phyloP scores from a whole-genome alignment of 2,888 invertebrate genomes.

The Catotricha subobsoleta region DNA sequence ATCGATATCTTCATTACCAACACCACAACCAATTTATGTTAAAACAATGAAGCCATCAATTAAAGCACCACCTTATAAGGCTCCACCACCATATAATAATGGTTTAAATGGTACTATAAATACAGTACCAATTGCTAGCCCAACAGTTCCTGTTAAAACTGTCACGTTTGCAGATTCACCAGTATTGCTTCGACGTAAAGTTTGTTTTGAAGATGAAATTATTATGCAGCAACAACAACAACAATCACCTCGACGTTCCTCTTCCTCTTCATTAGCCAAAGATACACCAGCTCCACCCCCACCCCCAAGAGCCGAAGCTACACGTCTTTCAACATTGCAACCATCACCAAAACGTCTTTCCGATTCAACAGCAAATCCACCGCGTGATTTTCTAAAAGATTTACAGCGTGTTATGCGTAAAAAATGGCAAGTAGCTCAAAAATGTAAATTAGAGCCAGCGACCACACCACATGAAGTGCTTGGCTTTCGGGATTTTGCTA shows the following conservation, averaged over 20 bases:
- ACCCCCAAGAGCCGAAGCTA: constrained; percentile 58
- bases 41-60: constrained; percentile 16
- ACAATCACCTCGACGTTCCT: constrained; percentile 12
- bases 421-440: constrained; percentile 86
- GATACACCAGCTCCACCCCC: constrained; percentile 36
- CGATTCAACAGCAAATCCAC: constrained; percentile 54
- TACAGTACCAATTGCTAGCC: constrained; percentile 9
- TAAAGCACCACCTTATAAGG: constrained; percentile 28
- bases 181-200: constrained; percentile 28
- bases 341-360: constrained; percentile 60
- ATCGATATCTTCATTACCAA: not conserved
- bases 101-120: constrained; percentile 8
- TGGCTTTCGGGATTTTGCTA: constrained; percentile 60
- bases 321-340: constrained; percentile 40
- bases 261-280: constrained; percentile 15
- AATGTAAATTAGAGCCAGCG: constrained; percentile 72
- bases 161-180: constrained; percentile 31
- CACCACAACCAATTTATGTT: constrained; percentile 10
- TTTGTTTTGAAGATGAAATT: constrained; percentile 26
- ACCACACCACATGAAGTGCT: constrained; percentile 82
- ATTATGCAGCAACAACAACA: constrained; percentile 17
- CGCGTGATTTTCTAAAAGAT: constrained; percentile 70
- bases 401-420: constrained; percentile 82
- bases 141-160: constrained; percentile 19
- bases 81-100: constrained; percentile 25